phyloP scores from a whole-genome alignment of 2,888 invertebrate species.

The Drosophila demipolita region DNA sequence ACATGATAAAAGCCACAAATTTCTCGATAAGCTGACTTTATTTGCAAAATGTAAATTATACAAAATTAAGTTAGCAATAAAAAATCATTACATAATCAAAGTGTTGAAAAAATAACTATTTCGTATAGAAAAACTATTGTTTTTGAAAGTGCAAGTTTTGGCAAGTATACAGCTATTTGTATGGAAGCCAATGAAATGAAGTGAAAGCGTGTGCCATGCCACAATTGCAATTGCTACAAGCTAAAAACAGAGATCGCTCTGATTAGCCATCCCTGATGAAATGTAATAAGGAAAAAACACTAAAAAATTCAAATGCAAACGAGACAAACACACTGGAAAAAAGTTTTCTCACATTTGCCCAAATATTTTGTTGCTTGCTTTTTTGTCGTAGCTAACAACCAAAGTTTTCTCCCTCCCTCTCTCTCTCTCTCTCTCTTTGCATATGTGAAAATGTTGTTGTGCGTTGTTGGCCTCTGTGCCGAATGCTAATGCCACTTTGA shows the following conservation, averaged over 20 bases:
- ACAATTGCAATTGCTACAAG: constrained; percentile 26
- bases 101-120: background rate
- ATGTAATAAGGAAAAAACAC: background rate
- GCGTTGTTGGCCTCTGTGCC: constrained; percentile 22
- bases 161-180: background rate
- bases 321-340: background rate
- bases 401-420: background rate
- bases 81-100: background rate
- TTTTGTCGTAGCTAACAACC: constrained; percentile 19
- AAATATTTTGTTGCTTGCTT: constrained; percentile 3
- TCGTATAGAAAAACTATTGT: background rate
- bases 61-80: background rate
- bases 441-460: constrained; percentile 30
- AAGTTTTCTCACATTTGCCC: background rate
- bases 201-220: constrained; percentile 1
- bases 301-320: constrained; percentile 2
- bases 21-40: background rate
- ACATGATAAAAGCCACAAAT: background rate
- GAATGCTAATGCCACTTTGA: constrained; percentile 40
- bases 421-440: background rate
- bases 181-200: background rate
- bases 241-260: constrained; percentile 39
- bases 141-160: background rate
- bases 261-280: constrained; percentile 41
- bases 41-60: background rate